Evolutionary conservation across 2,888 invertebrate genomes (phyloP), one percentile per base, ranked within the genome.

Genomic region (Oligia latruncula): DNA sequence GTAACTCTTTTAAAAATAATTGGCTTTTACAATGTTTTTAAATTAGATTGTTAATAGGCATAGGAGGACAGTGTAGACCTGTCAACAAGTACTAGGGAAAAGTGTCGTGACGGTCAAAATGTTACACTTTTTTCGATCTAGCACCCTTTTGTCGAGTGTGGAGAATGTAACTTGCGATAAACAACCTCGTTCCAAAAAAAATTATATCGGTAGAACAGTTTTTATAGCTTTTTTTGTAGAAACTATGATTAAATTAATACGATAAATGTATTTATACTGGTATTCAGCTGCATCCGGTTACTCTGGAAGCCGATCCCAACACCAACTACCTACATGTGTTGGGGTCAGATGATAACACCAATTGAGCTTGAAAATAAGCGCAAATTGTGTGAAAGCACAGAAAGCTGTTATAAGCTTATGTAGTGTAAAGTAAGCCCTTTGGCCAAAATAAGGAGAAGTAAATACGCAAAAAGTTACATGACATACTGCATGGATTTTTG

Each of bases 381-480:
- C 1, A 64, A 46, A 46, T 35, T 46, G 35, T 29, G n/a, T 81
- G 20, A 43, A 65, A 77, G 55, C 65, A 46, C 40, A 55, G 65
- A 35, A 74, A 80, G 80, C 81, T 80, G 49, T 35, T 60, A 52
- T n/a, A 75, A 77, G 77, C 35, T 46, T 46, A n/a, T 2, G 0
- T 23, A n/a, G 17, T 49, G 13, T 77, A 29, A 58, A 66, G 49
- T 29, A 66, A 43, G 52, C 17, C 35, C 17, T 23, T 35, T 29
- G 13, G 8, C 40, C 0, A 72, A 79, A 15, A 58, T 1, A 6
- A 70, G 35, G 40, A 58, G 49, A 78, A n/a, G 49, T 58, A 49
- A 49, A 70, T 8, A 13, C 70, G 20, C 29, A 70, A 13, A 70
- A 49, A 49, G 2, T 68, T 49, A 49, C 3, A 29, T 68, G 11